Conservation (phyloP, 2,888 invertebrate genomes). For the Chymomyza procnemis region DNA sequence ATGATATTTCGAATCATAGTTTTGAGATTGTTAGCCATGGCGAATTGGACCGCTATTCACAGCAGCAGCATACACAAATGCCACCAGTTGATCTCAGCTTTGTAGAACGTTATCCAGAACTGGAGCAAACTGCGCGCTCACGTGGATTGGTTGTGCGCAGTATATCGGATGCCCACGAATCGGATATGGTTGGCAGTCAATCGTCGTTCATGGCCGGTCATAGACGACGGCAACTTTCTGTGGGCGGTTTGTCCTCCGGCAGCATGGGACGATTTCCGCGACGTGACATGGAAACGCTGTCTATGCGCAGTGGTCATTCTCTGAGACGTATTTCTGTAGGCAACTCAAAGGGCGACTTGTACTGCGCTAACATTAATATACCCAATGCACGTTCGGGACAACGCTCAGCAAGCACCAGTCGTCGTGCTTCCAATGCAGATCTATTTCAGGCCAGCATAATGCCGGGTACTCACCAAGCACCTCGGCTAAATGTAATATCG, state of each 20-base stretch:
- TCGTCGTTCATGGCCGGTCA: conserved; percentile 54
- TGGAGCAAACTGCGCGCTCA: conserved; percentile 70
- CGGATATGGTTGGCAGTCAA: conserved; percentile 36
- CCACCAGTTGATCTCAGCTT: conserved; percentile 70
- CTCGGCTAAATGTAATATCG: conserved; percentile 70
- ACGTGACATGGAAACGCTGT: conserved; percentile 71
- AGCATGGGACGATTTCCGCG: conserved; percentile 64
- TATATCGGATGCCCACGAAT: conserved; percentile 75
- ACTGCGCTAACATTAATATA: conserved; percentile 77
- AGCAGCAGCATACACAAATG: conserved; percentile 55
- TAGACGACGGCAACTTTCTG: conserved; percentile 70
- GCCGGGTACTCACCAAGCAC: conserved; percentile 45
- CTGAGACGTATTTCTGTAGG: conserved; percentile 75
- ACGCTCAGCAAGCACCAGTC: conserved; percentile 69
- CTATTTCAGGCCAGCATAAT: conserved; percentile 61
- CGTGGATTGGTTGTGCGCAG: conserved; percentile 76
- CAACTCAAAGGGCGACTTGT: conserved; percentile 76
- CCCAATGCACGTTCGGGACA: conserved; percentile 52
- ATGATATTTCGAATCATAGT: conserved; percentile 67
- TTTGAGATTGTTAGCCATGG: conserved; percentile 57
- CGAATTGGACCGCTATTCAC: conserved; percentile 58
- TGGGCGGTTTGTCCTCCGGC: conserved; percentile 70
- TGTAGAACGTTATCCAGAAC: conserved; percentile 72
- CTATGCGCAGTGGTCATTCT: conserved; percentile 76
- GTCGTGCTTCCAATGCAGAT: conserved; percentile 73